Percentiles rank a stretch among this genome's conserved stretches.
Evolutionary conservation across 2,797 vertebrate species (phyloP).

Genomic region (Peromyscus eremicus): DNA sequence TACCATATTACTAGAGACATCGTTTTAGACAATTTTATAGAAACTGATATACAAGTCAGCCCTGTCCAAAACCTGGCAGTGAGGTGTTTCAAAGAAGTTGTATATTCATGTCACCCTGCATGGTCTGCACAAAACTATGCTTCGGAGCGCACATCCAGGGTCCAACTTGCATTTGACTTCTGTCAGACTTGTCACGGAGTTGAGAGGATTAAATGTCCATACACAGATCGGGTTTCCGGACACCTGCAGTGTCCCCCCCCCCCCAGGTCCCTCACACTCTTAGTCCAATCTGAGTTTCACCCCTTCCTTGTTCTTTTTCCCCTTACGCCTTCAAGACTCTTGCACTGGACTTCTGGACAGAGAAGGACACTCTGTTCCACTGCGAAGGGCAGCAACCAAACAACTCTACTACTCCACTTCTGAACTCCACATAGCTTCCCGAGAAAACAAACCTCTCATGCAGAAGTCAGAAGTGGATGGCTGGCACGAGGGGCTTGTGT

Average conservation of each 20-base stretch:
- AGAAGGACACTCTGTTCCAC: conserved; percentile 54
- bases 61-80: not conserved
- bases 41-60: conserved; percentile 33
- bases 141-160: not conserved
- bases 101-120: not conserved
- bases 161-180: conserved; percentile 26
- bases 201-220: not conserved
- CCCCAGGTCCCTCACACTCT: not conserved
- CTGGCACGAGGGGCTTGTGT: conserved; percentile 3
- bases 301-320: not conserved
- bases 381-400: conserved; percentile 25
- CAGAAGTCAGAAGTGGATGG: conserved; percentile 71
- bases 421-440: conserved; percentile 54
- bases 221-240: conserved; percentile 24
- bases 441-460: conserved; percentile 64
- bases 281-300: not conserved
- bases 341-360: conserved; percentile 4
- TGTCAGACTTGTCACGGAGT: conserved; percentile 17
- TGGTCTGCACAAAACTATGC: not conserved
- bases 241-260: conserved; percentile 5
- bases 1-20: conserved; percentile 16
- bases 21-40: not conserved
- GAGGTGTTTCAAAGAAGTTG: conserved; percentile 51
- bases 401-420: conserved; percentile 68
- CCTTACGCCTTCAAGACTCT: conserved; percentile 19